Percentiles rank a stretch among this genome's conserved stretches.
Evolutionary conservation across 2,888 invertebrate species (phyloP).

Genomic region (Barypeithes pellucidus): DNA sequence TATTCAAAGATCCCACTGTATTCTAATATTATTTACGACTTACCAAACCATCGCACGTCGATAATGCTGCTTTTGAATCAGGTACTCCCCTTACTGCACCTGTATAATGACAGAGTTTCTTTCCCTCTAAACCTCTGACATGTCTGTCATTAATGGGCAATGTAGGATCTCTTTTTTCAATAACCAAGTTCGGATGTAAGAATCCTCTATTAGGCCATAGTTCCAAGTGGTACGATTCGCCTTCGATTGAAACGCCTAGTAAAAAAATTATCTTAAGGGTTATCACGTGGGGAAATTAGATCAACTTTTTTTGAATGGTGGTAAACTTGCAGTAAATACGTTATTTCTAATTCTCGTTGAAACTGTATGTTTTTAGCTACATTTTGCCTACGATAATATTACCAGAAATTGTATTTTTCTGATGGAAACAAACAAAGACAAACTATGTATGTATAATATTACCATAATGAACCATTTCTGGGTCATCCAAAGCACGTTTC

Average conservation of each 20-base stretch:
- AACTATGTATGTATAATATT: conserved; percentile 16
- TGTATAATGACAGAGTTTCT: conserved; percentile 72
- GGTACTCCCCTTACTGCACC: conserved; percentile 70
- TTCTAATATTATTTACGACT: no score
- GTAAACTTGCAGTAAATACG: no score
- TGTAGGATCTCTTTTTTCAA: conserved; percentile 64
- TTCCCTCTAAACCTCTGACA: conserved; percentile 60
- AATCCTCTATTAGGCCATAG: conserved; percentile 73
- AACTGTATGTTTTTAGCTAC: no score
- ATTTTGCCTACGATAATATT: no score
- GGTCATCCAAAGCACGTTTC: conserved; percentile 59
- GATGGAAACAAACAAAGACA: no score
- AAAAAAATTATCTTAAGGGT: no score
- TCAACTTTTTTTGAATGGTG: no score
- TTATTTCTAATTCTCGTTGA: no score
- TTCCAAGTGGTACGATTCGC: conserved; percentile 69
- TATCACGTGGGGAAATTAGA: no score
- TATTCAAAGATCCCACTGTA: no score
- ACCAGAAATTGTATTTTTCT: no score
- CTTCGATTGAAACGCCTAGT: conserved; percentile 61
- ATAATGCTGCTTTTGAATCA: conserved; percentile 72
- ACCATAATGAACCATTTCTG: conserved; percentile 65
- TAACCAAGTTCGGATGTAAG: conserved; percentile 69
- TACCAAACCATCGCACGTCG: conserved; percentile 71
- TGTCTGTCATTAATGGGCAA: conserved; percentile 61